A percentile compares a stretch with the other conserved stretches of the same genome.
Evolutionary conservation across 2,113 vertebrate species (phyloP).

Genomic region (Sarotherodon lohbergeri): DNA sequence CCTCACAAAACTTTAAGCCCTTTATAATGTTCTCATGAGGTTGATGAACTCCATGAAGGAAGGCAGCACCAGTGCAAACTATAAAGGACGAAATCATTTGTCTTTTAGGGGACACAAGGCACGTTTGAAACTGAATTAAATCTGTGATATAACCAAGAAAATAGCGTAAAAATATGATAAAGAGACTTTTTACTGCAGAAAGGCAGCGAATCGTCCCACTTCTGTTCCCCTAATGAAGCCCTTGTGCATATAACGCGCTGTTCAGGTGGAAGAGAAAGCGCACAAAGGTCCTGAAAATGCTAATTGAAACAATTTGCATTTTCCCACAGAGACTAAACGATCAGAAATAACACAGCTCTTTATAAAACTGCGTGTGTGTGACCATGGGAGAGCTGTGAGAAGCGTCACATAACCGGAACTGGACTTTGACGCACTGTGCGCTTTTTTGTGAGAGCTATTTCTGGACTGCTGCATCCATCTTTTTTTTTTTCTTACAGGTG

Average conservation of each 20-base stretch:
- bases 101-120: neutral
- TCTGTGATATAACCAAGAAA: neutral
- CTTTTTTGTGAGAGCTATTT: neutral
- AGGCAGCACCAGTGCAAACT: neutral
- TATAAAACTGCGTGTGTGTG: neutral
- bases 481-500: neutral
- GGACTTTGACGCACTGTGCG: conserved; percentile 41
- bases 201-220: neutral
- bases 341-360: neutral
- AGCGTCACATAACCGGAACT: conserved; percentile 22
- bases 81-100: neutral
- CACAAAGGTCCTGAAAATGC: neutral
- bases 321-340: neutral
- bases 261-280: neutral
- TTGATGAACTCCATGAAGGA: neutral
- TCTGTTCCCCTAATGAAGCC: neutral
- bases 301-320: neutral
- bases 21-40: neutral
- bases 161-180: neutral
- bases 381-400: neutral
- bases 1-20: neutral
- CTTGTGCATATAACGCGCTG: neutral
- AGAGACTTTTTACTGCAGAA: neutral
- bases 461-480: conserved; percentile 3
- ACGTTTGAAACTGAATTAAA: neutral